Evolutionary conservation across 2,888 invertebrate genomes (phyloP).

Genomic region (Amphipyra tragopoginis): DNA sequence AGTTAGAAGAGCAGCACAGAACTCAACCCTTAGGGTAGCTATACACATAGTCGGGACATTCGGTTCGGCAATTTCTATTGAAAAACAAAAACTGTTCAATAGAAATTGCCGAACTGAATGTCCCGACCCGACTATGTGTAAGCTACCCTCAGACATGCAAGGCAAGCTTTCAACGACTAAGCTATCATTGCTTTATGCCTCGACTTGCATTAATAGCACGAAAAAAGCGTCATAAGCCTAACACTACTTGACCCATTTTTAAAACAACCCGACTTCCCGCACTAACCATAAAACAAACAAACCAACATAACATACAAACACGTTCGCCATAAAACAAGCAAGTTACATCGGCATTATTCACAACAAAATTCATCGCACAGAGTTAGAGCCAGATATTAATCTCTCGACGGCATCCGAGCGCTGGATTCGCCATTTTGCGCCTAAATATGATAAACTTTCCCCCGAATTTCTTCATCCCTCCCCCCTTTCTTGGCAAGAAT

Average conservation of each 20-base stretch:
- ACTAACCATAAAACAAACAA: conserved; percentile 39
- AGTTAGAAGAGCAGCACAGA: too few relatives aligned
- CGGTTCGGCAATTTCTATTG: too few relatives aligned
- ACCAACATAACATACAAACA: conserved; percentile 48
- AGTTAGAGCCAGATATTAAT: conserved; percentile 89
- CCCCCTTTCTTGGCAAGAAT: conserved; percentile 78
- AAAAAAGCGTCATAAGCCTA: not conserved
- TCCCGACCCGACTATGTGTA: too few relatives aligned
- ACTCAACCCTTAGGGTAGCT: too few relatives aligned
- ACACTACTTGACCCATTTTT: conserved; percentile 34
- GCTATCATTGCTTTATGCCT: too few relatives aligned
- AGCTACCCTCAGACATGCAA: too few relatives aligned
- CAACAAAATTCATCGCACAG: conserved; percentile 86
- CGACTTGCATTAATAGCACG: too few relatives aligned
- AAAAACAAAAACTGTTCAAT: too few relatives aligned
- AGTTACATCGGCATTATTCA: conserved; percentile 84
- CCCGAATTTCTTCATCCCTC: conserved; percentile 87
- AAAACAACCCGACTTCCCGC: conserved; percentile 1
- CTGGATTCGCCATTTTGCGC: conserved; percentile 90
- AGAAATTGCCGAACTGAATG: too few relatives aligned
- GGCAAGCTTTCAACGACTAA: too few relatives aligned
- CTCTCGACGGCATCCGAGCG: conserved; percentile 86
- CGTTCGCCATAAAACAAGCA: conserved; percentile 75
- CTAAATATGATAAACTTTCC: conserved; percentile 90
- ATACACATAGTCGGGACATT: too few relatives aligned